Base-by-base conservation (phyloP, 2,797 vertebrate genomes). In the Pangasius sanitwongsei region DNA sequence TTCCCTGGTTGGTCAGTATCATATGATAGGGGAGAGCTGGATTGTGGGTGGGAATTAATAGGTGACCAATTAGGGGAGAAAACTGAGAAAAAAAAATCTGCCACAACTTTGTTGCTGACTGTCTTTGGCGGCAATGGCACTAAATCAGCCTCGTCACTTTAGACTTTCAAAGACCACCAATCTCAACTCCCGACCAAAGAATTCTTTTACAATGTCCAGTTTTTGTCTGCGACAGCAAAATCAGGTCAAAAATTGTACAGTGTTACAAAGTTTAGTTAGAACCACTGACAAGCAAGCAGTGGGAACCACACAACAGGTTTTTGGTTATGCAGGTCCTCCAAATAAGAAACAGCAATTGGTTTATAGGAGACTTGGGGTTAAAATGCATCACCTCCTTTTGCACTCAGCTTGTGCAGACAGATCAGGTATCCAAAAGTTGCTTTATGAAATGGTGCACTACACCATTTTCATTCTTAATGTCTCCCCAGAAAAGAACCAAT, bases 361-460 rank as follows among this genome's bases (percentile, higher is more conserved):
- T 25, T 50, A 15, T 77, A 48, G 23, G 48, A 78, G 48, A 18
- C 48, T 50, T 77, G 31, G 44, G 74, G 12, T 77, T 77, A 77
- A 28, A 16, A 50, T 50, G 74, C 75, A 50, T 75, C 25, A 48
- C 72, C 11, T 75, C 41, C 48, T 48, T 75, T 50, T 50, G 44
- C 44, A 50, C 18, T 81, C 50, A 20, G 53, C 31, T 81, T 81
- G 18, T 34, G 18, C n/a, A 57, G 25, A 75, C 72, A 48, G 75
- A 53, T 78, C 75, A 53, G 48, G 50, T 78, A 53, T 80, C 75
- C 75, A 20, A 55, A 53, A 31, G 25, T n/a, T 31, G 48, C 48
- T 78, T 78, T 78, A 80, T 55, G 50, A 80, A 80, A n/a, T 55
- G 16, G 6, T 80, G 77, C 77, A 80, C 15, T 80, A n/a, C 77